phyloP scores from a whole-genome alignment of 1,140 invertebrate species.

The Aphelinus certus region DNA sequence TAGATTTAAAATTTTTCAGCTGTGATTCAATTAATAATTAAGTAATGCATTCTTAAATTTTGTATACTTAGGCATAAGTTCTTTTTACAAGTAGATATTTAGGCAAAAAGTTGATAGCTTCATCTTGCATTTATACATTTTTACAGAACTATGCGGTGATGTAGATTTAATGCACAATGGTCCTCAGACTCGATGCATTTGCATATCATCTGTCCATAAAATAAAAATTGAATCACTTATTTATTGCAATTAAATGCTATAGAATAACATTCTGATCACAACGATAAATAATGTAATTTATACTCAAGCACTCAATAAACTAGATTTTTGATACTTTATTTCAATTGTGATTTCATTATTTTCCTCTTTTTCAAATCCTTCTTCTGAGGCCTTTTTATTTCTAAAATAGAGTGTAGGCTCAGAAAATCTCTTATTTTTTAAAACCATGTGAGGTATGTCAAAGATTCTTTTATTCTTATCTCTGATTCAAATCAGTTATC shows the following conservation, averaged over 20 bases:
- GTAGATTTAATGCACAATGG: neutral
- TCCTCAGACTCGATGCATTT: constrained; percentile 7
- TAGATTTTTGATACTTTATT: constrained; percentile 24
- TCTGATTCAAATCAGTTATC: no score
- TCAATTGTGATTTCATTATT: neutral
- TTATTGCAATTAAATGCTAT: neutral
- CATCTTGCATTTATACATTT: no score
- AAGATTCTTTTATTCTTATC: no score
- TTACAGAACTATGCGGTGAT: no score
- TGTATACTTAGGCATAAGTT: constrained; percentile 17
- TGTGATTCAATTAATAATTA: constrained; percentile 25
- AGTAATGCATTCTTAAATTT: constrained; percentile 24
- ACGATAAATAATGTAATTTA: constrained; percentile 10
- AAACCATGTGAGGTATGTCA: no score
- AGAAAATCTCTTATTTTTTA: no score
- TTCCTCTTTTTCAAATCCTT: no score
- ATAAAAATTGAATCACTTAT: neutral
- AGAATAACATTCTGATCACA: constrained; percentile 7
- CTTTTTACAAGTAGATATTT: constrained; percentile 2
- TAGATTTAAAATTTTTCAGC: constrained; percentile 22
- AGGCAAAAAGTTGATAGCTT: no score
- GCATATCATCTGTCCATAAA: constrained; percentile 1
- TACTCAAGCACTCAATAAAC: constrained; percentile 25
- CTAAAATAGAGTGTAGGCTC: no score
- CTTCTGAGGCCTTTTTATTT: no score